These are phyloP conservation scores for Panopea generosa DNA, from an alignment of 2,888 invertebrate genomes.

Conservation along the genomic window DNA sequence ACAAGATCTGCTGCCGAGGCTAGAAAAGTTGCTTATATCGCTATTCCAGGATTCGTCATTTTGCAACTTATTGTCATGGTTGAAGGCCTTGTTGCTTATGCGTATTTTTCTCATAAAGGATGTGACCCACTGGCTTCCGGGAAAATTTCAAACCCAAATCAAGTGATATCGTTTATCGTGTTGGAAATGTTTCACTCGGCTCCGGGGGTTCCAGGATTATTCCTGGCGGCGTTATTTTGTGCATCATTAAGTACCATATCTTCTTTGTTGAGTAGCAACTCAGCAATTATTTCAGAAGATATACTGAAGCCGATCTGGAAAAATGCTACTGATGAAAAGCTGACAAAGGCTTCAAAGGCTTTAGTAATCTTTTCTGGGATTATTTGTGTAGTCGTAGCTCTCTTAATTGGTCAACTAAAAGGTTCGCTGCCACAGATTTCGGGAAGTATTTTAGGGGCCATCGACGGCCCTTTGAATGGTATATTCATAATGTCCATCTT, in stretches of 20 bases:
- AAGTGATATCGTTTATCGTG: constrained; percentile 35
- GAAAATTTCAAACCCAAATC: constrained; percentile 45
- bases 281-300: constrained; percentile 41
- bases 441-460: constrained; percentile 34
- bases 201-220: constrained; percentile 38
- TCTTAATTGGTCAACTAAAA: constrained; percentile 41
- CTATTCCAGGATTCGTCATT: constrained; percentile 33
- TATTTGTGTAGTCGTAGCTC: constrained; percentile 32
- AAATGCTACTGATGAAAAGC: constrained; percentile 24
- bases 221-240: constrained; percentile 35
- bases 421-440: constrained; percentile 53
- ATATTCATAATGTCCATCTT: constrained; percentile 44
- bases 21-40: constrained; percentile 36
- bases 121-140: constrained; percentile 51
- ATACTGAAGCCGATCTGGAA: constrained; percentile 17
- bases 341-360: constrained; percentile 38
- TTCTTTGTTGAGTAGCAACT: constrained; percentile 38
- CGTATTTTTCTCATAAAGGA: constrained; percentile 45
- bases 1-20: constrained; percentile 35
- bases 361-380: constrained; percentile 37
- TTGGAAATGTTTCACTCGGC: constrained; percentile 37
- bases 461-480: constrained; percentile 36
- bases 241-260: constrained; percentile 50
- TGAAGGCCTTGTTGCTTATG: constrained; percentile 43
- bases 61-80: constrained; percentile 32